These are phyloP conservation scores for Marmota monax DNA, from an alignment of 2,113 vertebrate species.

Conservation along the genomic window DNA sequence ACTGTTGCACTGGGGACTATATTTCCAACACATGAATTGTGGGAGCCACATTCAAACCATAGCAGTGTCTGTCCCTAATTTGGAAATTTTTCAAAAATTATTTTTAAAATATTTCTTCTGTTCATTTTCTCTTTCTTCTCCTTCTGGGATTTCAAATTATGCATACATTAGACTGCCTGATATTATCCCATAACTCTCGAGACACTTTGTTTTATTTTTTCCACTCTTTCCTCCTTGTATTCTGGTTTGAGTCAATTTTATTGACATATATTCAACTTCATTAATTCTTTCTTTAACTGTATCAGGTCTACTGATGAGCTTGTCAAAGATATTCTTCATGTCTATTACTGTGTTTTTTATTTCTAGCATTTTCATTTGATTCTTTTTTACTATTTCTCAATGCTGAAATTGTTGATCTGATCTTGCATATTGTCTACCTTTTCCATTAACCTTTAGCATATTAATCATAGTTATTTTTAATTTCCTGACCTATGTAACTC, in stretches of 20 bases:
- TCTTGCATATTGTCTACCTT: not conserved
- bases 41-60: not conserved
- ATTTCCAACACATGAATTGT: not conserved
- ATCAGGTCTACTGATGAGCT: not conserved
- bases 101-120: not conserved
- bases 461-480: not conserved
- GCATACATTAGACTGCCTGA: not conserved
- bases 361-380: constrained; percentile 2
- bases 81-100: not conserved
- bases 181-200: not conserved
- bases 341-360: constrained; percentile 5
- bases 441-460: not conserved
- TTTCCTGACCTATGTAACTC: not conserved
- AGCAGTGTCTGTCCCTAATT: not conserved
- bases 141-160: not conserved
- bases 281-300: not conserved
- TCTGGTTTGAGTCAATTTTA: not conserved
- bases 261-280: not conserved
- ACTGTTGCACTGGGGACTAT: not conserved
- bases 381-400: not conserved
- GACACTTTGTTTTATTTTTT: not conserved
- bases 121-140: not conserved
- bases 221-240: not conserved
- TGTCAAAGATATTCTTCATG: not conserved
- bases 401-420: not conserved